phyloP scores from a whole-genome alignment of 2,113 vertebrate genomes.

The Hylia prasina region DNA sequence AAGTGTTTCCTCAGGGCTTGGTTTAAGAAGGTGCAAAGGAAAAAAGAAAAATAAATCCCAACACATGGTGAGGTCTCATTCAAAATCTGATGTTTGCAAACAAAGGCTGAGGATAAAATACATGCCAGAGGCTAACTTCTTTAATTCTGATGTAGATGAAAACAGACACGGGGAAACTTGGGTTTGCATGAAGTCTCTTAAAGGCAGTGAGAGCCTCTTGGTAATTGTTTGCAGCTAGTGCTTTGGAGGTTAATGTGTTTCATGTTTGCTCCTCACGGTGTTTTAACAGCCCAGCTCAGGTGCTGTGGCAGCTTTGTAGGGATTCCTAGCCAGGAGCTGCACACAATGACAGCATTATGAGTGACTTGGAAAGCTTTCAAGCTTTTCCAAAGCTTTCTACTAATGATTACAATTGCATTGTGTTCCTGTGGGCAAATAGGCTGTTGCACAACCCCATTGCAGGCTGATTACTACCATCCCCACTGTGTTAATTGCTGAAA shows the following conservation, averaged over 20 bases:
- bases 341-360: neutral
- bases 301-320: neutral
- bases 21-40: neutral
- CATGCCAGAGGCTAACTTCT: neutral
- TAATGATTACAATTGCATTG: neutral
- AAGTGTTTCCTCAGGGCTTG: neutral
- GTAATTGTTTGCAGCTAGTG: neutral
- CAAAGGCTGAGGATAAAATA: neutral
- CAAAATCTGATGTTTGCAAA: neutral
- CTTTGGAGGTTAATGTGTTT: neutral
- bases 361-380: neutral
- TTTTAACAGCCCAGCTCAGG: neutral
- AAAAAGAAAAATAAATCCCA: neutral
- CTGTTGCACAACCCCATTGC: neutral
- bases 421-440: neutral
- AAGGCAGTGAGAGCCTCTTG: neutral
- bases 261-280: neutral
- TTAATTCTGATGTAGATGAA: neutral
- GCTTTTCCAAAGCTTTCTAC: neutral
- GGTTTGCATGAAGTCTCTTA: neutral
- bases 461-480: neutral
- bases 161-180: neutral
- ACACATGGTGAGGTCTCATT: neutral
- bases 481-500: constrained; percentile 19
- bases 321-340: neutral